These are phyloP conservation scores for Dryomyza anilis DNA, from an alignment of 2,888 invertebrate species.

Conservation along the genomic window DNA sequence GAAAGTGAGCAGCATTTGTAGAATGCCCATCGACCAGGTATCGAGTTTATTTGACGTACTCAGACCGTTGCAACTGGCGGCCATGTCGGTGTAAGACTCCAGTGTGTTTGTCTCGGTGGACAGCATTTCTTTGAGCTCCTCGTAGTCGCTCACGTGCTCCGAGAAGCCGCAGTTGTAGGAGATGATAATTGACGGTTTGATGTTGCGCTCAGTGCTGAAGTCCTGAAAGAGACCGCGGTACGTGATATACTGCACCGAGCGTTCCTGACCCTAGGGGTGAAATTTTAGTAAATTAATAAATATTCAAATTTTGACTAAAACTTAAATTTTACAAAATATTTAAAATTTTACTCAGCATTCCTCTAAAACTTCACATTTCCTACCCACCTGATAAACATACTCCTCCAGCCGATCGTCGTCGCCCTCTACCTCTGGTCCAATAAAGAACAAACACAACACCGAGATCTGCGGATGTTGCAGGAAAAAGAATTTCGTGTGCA, in stretches of 20 bases:
- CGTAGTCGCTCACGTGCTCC: conserved; percentile 28
- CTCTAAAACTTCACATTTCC: too few species aligned
- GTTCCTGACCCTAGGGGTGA: conserved; percentile 29
- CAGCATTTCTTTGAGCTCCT: not conserved
- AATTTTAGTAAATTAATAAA: too few species aligned
- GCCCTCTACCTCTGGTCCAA: conserved; percentile 42
- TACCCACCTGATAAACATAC: too few species aligned
- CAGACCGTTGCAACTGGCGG: not conserved
- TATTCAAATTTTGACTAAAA: not conserved
- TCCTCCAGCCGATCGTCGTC: too few species aligned
- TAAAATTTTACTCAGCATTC: not conserved
- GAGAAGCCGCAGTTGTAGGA: conserved; percentile 53
- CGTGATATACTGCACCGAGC: conserved; percentile 28
- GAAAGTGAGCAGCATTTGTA: conserved; percentile 39
- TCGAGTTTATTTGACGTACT: not conserved
- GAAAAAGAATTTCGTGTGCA: conserved; percentile 49
- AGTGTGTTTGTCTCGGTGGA: not conserved
- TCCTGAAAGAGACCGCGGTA: conserved; percentile 38
- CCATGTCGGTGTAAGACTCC: not conserved
- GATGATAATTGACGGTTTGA: conserved; percentile 44
- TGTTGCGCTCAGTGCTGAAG: conserved; percentile 30
- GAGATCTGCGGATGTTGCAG: conserved; percentile 42
- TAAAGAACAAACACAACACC: conserved; percentile 43
- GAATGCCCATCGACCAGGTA: conserved; percentile 41
- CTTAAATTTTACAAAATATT: conserved; percentile 19